Percentiles rank a stretch among this genome's conserved stretches.
These are phyloP conservation scores for Oceanodroma leucorhoa DNA, from an alignment of 2,797 vertebrate genomes.

Conservation along the genomic window DNA sequence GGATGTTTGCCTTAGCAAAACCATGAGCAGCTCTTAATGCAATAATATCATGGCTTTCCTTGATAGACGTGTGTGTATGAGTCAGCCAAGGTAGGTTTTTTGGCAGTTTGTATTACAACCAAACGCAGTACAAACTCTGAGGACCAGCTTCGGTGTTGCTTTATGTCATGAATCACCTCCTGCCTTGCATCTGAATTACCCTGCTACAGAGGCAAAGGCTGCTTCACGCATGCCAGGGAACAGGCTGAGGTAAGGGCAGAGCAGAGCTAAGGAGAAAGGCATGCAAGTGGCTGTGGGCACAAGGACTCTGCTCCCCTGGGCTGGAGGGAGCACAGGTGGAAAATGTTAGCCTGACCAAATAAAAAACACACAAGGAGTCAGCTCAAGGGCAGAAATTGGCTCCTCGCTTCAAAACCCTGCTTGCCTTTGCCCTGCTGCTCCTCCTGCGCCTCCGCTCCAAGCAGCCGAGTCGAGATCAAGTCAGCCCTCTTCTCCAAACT, in stretches of 20 bases:
- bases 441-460: accelerated
- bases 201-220: background rate
- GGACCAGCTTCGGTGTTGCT: background rate
- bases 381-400: background rate
- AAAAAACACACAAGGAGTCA: background rate
- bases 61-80: background rate
- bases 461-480: background rate
- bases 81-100: background rate
- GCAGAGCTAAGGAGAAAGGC: background rate
- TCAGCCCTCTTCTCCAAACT: background rate
- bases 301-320: background rate
- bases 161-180: background rate
- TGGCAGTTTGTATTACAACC: background rate
- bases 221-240: background rate
- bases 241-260: background rate
- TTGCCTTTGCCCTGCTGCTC: background rate
- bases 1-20: background rate
- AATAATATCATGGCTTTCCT: background rate
- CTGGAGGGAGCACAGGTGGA: background rate
- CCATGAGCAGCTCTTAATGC: background rate
- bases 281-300: accelerated
- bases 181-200: background rate
- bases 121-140: background rate
- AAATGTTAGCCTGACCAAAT: background rate
- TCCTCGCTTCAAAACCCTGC: background rate